Evolutionary conservation across 2,888 invertebrate species (phyloP), one percentile per base, ranked within the genome.

Genomic region (Orchesellides sinensis): DNA sequence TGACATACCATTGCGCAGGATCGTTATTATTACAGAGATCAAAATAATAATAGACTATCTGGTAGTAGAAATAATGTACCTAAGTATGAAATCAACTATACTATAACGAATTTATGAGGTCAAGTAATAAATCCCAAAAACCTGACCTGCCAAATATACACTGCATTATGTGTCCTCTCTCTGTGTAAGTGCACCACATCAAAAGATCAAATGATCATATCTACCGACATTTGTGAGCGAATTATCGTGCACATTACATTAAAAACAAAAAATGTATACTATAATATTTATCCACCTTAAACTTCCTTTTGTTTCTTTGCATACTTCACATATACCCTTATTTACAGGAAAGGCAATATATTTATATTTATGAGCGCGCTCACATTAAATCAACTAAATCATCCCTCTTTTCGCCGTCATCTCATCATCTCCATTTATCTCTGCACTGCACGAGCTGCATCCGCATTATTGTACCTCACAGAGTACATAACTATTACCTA

Each of bases 131-230:
- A 74, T 49, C 23, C 17, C 32, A 32, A 17, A 56, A 49, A 56
- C 77, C 66, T 77, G 77, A 77, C 77, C 77, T 77, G 68, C 66
- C 77, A 77, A 77, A 77, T 68, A 17, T 49, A 29, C 19, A 23
- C 32, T 35, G 52, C 27, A 56, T 74, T 74, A 74, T n/a, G 63
- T n/a, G 35, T 19, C 5, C 35, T 4, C 17, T 17, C 2, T 52
- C 8, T 63, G 40, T 14, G 35, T 32, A 61, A 61, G 32, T 0
- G 35, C n/a, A n/a, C n/a, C n/a, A n/a, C n/a, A n/a, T n/a, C n/a
- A n/a, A 63, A 19, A 35, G 63, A 47, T 47, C 27, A 27, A 23
- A n/a, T n/a, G n/a, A n/a, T n/a, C n/a, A n/a, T n/a, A n/a, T n/a
- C n/a, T n/a, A n/a, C n/a, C n/a, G n/a, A n/a, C n/a, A n/a, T n/a